Conservation (phyloP, 2,113 vertebrate genomes). For the Protomyctophum bolini region DNA sequence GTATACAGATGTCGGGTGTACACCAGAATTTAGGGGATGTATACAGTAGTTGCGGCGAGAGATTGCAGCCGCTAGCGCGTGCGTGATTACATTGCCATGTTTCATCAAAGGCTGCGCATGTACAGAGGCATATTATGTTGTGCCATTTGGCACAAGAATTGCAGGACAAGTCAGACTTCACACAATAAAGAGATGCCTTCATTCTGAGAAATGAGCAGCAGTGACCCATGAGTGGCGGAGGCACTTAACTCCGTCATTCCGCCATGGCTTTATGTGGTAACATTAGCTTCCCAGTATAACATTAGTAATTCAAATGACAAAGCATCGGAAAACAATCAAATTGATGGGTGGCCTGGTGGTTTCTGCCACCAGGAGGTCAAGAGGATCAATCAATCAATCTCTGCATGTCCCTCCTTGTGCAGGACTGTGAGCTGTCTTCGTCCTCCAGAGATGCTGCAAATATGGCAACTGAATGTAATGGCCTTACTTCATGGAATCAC, state of each 20-base stretch:
- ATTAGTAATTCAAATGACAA: background rate
- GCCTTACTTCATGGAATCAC: background rate
- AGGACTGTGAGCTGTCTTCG: background rate
- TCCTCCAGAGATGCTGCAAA: background rate
- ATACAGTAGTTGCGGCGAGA: constrained; percentile 47
- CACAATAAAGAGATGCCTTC: constrained; percentile 46
- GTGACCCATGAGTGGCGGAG: constrained; percentile 8
- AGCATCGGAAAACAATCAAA: constrained; percentile 32
- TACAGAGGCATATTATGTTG: constrained; percentile 41
- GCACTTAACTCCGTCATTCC: constrained; percentile 22
- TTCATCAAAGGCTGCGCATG: constrained; percentile 48
- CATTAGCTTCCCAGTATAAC: background rate
- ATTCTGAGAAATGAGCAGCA: constrained; percentile 1
- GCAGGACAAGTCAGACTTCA: constrained; percentile 27
- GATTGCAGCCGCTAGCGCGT: constrained; percentile 32
- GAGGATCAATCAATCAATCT: too few relatives aligned
- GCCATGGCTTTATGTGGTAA: constrained; percentile 3
- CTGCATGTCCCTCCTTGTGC: too few relatives aligned
- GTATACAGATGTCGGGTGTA: constrained; percentile 42
- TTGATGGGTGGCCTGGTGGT: constrained; percentile 23
- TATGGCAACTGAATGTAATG: constrained; percentile 8
- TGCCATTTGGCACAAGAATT: constrained; percentile 30
- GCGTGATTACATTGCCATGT: constrained; percentile 45
- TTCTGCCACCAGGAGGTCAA: too few relatives aligned
- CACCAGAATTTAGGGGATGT: constrained; percentile 33